Percentiles rank a stretch among this genome's conserved stretches.
phyloP scores from a whole-genome alignment of 2,797 vertebrate genomes.

The Squalus acanthias region DNA sequence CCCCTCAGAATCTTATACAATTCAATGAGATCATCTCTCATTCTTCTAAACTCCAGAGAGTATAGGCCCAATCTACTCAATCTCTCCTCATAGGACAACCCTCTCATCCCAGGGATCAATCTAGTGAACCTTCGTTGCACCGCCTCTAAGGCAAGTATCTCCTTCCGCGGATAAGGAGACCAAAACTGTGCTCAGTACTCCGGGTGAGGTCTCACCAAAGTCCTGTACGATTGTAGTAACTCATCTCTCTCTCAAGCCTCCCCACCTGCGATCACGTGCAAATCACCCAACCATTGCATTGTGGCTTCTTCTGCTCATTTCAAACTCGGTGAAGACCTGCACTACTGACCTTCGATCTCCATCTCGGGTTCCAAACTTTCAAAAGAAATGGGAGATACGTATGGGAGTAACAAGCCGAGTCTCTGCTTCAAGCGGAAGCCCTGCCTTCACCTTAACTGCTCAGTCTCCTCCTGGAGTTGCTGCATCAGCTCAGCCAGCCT shows the following conservation, averaged over 20 bases:
- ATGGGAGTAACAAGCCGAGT: background rate
- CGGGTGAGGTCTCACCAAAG: no score
- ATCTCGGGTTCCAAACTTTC: background rate
- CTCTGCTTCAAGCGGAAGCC: background rate
- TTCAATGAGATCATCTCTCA: no score
- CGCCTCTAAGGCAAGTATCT: no score
- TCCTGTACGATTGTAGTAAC: no score
- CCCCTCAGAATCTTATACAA: no score
- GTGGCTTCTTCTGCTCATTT: background rate
- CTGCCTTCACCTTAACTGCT: background rate
- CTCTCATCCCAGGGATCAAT: no score
- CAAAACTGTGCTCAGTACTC: no score
- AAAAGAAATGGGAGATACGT: background rate
- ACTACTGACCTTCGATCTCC: background rate
- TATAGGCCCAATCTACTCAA: no score
- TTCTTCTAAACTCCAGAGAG: no score
- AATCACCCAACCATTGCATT: background rate
- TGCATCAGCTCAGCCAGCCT: conserved; percentile 16
- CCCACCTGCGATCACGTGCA: background rate
- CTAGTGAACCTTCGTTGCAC: no score
- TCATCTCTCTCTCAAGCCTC: background rate
- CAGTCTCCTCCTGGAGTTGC: background rate
- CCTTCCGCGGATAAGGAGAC: no score
- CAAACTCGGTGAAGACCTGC: background rate
- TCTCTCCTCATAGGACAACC: no score